phyloP scores from a whole-genome alignment of 1,140 invertebrate genomes.

The Leguminivora glycinivorella region DNA sequence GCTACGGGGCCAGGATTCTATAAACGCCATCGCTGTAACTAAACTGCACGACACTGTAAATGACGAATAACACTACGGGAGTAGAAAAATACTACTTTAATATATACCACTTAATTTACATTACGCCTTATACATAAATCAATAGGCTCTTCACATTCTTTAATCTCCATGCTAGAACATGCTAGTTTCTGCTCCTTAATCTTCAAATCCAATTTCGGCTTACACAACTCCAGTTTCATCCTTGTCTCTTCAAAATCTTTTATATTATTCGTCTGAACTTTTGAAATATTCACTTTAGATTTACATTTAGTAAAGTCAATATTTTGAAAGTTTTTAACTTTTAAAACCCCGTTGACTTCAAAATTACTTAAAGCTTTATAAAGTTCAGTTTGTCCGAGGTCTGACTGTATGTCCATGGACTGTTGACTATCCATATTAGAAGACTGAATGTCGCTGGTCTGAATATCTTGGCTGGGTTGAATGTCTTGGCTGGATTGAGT shows the following conservation, averaged over 20 bases:
- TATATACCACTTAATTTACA: not conserved
- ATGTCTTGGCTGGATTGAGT: not conserved
- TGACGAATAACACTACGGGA: too few relatives aligned
- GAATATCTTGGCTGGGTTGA: not conserved
- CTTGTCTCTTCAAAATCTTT: not conserved
- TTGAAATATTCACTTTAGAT: not conserved
- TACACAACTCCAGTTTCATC: not conserved
- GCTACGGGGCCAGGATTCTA: too few relatives aligned
- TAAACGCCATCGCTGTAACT: too few relatives aligned
- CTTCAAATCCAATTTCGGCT: not conserved
- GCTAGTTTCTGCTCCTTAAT: not conserved
- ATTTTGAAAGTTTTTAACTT: slow-evolving; percentile 1
- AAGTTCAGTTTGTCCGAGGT: not conserved
- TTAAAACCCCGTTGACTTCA: not conserved
- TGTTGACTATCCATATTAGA: not conserved
- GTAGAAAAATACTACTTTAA: not conserved
- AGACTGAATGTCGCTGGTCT: not conserved
- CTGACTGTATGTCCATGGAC: not conserved
- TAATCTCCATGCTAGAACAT: not conserved
- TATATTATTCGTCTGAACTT: not conserved
- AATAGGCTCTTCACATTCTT: not conserved
- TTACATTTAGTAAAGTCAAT: not conserved
- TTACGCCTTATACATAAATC: slow-evolving; percentile 3
- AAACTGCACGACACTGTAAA: too few relatives aligned
- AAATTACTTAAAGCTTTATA: not conserved